Evolutionary conservation across 2,888 invertebrate species (phyloP).

Genomic region (Pammene aurita): DNA sequence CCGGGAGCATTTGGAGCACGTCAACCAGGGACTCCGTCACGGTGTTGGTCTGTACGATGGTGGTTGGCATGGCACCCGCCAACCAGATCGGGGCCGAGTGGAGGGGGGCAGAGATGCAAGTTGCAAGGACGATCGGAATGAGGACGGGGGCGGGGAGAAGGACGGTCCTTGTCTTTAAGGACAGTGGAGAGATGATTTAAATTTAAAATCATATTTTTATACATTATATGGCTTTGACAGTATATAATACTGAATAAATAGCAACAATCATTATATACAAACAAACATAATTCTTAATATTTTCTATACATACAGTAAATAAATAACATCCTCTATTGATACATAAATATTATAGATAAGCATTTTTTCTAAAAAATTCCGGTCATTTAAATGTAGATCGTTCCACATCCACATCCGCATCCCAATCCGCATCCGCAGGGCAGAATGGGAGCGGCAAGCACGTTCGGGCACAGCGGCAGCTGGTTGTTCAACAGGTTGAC

Average conservation of each 20-base stretch:
- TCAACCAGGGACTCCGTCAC: conserved; percentile 68
- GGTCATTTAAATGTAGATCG: background rate
- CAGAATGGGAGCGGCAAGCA: conserved; percentile 41
- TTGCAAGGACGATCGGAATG: conserved; percentile 30
- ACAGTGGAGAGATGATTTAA: no score
- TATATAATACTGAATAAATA: conserved; percentile 9
- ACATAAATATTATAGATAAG: no score
- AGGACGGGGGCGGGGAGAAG: conserved; percentile 27
- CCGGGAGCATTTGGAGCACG: conserved; percentile 69
- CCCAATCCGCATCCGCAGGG: background rate
- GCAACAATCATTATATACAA: background rate
- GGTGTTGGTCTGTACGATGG: conserved; percentile 51
- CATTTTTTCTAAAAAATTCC: background rate
- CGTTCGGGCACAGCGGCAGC: conserved; percentile 55
- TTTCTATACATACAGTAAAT: background rate
- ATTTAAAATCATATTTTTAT: background rate
- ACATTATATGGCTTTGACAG: background rate
- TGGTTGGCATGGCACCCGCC: conserved; percentile 42
- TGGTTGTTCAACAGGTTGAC: conserved; percentile 65
- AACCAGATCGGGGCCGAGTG: conserved; percentile 5
- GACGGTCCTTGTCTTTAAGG: no score
- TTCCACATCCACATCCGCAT: background rate
- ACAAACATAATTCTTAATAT: conserved; percentile 5
- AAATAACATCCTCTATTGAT: no score
- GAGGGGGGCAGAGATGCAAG: conserved; percentile 28